These are phyloP conservation scores for Halictus quadricinctus DNA, from an alignment of 2,888 invertebrate species.

Conservation along the genomic window DNA sequence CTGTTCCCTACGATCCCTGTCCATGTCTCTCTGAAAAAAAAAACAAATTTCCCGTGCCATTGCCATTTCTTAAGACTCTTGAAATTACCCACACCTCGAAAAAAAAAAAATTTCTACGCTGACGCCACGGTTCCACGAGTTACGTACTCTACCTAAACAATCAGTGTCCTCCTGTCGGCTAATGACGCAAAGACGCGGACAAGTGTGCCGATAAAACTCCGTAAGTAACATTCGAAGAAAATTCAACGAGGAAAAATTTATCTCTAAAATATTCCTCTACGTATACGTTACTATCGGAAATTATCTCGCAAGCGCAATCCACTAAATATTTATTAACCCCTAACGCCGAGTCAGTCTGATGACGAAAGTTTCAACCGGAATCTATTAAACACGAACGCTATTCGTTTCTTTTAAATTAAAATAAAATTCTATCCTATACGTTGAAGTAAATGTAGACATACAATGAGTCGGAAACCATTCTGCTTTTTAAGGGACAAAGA, in stretches of 20 bases:
- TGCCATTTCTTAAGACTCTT: neutral
- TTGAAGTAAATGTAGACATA: neutral
- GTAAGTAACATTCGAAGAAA: neutral
- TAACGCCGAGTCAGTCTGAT: neutral
- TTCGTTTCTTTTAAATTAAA: neutral
- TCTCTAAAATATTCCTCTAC: neutral
- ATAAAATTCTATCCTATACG: neutral
- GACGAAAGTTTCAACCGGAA: neutral
- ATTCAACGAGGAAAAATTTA: neutral
- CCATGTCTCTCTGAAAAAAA: conserved; percentile 75
- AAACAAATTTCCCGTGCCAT: neutral
- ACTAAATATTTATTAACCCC: neutral
- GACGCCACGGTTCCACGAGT: conserved; percentile 18
- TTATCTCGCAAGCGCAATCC: neutral
- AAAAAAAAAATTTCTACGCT: conserved; percentile 49
- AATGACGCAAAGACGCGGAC: conserved; percentile 3
- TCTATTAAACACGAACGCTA: neutral
- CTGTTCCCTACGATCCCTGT: conserved; percentile 76
- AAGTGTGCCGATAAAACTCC: conserved; percentile 5
- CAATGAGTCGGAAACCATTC: neutral
- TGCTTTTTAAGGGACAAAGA: neutral
- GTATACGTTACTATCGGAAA: neutral
- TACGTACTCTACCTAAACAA: conserved; percentile 47
- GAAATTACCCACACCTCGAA: neutral
- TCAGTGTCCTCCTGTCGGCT: conserved; percentile 20